Evolutionary conservation across 2,888 invertebrate genomes (phyloP).

Genomic region (Acanthosoma haemorrhoidale): DNA sequence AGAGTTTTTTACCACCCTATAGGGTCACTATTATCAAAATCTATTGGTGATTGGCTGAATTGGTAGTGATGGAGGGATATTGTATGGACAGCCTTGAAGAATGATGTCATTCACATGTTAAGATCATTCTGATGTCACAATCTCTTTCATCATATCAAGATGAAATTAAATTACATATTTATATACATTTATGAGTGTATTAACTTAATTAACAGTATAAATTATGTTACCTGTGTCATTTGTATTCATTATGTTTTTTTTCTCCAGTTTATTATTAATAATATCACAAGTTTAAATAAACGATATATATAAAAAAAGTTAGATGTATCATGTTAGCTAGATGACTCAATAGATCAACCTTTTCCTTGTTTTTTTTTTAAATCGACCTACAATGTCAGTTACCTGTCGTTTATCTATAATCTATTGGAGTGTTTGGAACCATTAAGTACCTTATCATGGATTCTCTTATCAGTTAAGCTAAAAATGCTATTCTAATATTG

Average conservation of each 20-base stretch:
- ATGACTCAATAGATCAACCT: too few species aligned
- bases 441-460: background rate
- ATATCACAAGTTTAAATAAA: too few species aligned
- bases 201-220: too few species aligned
- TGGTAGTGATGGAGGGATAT: background rate
- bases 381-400: background rate
- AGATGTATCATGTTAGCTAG: too few species aligned
- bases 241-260: too few species aligned
- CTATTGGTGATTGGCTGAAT: background rate
- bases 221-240: too few species aligned
- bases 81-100: slow-evolving; percentile 15
- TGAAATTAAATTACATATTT: too few species aligned
- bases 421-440: background rate
- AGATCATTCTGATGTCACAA: background rate
- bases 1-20: background rate
- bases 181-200: too few species aligned
- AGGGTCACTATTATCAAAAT: background rate
- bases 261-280: too few species aligned
- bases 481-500: background rate
- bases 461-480: background rate
- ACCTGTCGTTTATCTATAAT: background rate
- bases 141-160: background rate
- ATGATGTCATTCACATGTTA: slow-evolving; percentile 20
- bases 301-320: too few species aligned
- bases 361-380: background rate